Percentiles rank a stretch among this genome's conserved stretches.
Evolutionary conservation across 2,888 invertebrate genomes (phyloP).

Genomic region (Taphrorychus bicolor): DNA sequence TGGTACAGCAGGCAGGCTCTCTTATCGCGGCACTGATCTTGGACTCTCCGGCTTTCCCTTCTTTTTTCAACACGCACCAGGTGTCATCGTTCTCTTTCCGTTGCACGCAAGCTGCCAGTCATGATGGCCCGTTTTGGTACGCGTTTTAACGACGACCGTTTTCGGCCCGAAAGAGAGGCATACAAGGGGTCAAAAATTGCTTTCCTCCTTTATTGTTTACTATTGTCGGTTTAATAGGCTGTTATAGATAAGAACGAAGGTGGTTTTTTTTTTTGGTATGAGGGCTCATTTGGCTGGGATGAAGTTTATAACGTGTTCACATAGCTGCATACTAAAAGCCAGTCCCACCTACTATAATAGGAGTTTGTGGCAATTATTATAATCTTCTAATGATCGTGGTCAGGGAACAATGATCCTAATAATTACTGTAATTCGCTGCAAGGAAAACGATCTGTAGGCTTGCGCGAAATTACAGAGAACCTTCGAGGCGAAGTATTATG

Average conservation of each 20-base stretch:
- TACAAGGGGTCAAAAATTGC: conserved; percentile 34
- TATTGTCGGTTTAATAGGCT: conserved; percentile 15
- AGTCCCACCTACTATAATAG: background rate
- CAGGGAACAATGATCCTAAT: background rate
- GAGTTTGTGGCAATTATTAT: background rate
- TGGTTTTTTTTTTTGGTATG: background rate
- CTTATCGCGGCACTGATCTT: conserved; percentile 36
- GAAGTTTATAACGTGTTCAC: background rate
- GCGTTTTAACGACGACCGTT: conserved; percentile 25
- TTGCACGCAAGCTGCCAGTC: conserved; percentile 17
- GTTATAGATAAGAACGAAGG: background rate
- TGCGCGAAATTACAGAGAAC: background rate
- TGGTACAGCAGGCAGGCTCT: conserved; percentile 34
- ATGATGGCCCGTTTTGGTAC: conserved; percentile 38
- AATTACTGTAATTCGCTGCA: background rate
- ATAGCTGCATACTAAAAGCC: background rate
- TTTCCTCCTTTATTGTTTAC: conserved; percentile 21
- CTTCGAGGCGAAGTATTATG: background rate
- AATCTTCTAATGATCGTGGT: background rate
- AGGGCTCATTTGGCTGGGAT: background rate
- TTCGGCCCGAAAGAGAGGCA: conserved; percentile 15
- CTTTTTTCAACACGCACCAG: conserved; percentile 15
- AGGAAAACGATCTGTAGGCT: background rate
- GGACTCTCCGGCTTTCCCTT: conserved; percentile 22
- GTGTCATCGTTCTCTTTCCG: conserved; percentile 58